A percentile compares a stretch with the other conserved stretches of the same genome.
phyloP scores from a whole-genome alignment of 2,888 invertebrate species.

The Pristionchus japonicus region DNA sequence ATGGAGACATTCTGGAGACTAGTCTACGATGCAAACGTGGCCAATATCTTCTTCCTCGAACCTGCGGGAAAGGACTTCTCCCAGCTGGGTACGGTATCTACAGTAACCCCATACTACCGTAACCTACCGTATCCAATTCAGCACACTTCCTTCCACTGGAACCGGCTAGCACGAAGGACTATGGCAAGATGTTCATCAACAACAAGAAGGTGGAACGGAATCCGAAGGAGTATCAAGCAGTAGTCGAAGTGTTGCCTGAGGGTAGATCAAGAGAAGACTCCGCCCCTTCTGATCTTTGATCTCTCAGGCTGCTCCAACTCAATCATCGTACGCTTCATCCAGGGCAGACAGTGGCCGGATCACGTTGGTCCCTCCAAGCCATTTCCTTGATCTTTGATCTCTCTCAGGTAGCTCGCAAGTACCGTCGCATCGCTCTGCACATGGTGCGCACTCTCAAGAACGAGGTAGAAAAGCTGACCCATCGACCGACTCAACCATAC shows the following conservation, averaged over 20 bases:
- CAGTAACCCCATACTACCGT: background rate
- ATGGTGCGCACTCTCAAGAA: constrained; percentile 39
- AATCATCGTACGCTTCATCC: constrained; percentile 30
- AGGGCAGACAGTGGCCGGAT: constrained; percentile 30
- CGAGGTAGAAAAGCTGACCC: constrained; percentile 1
- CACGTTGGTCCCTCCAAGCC: background rate
- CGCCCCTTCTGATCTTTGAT: constrained; percentile 30
- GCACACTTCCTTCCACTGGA: constrained; percentile 39
- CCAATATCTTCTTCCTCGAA: constrained; percentile 43
- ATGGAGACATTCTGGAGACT: constrained; percentile 43
- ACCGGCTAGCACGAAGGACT: background rate
- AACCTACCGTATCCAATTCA: constrained; percentile 5
- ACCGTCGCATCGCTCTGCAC: constrained; percentile 39
- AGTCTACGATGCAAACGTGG: constrained; percentile 39
- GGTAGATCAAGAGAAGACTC: background rate
- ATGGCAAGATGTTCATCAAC: constrained; percentile 30
- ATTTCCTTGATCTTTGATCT: background rate
- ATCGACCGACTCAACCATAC: background rate
- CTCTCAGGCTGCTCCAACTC: constrained; percentile 42
- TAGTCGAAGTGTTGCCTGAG: constrained; percentile 27
- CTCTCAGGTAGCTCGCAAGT: constrained; percentile 15
- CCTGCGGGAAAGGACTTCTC: constrained; percentile 13
- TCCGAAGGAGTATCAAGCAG: constrained; percentile 39
- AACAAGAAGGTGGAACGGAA: constrained; percentile 39
- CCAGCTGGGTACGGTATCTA: background rate